Conservation (phyloP, 2,888 invertebrate species). For the Orthosia gothica region DNA sequence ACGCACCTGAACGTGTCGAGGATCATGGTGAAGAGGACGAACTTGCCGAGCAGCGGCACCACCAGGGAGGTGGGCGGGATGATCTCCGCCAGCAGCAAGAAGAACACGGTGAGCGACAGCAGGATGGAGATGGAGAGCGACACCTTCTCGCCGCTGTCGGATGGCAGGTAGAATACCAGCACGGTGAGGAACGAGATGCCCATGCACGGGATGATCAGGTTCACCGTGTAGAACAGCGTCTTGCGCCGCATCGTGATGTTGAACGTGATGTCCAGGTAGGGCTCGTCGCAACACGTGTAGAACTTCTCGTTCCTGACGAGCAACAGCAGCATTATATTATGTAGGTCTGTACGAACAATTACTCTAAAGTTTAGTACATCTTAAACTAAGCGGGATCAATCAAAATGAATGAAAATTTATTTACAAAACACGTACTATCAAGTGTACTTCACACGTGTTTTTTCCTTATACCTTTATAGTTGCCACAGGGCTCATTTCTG, state of each 20-base stretch:
- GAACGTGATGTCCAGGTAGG: slow-evolving; percentile 98
- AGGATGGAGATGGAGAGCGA: slow-evolving; percentile 99
- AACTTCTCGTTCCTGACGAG: slow-evolving; percentile 96
- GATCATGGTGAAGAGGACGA: slow-evolving; percentile 99
- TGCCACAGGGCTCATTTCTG: too few relatives aligned
- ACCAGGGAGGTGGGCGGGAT: slow-evolving; percentile 96
- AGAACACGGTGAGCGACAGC: slow-evolving; percentile 98
- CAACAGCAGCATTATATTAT: not conserved
- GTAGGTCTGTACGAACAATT: too few relatives aligned
- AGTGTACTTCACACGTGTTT: too few relatives aligned
- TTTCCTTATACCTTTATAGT: too few relatives aligned
- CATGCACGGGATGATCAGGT: slow-evolving; percentile 99
- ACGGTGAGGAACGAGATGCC: slow-evolving; percentile 99
- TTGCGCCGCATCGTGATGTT: slow-evolving; percentile 99
- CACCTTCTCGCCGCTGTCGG: slow-evolving; percentile 99
- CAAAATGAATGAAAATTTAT: not conserved
- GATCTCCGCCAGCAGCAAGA: slow-evolving; percentile 94
- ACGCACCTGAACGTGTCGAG: slow-evolving; percentile 97
- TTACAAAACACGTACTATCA: too few relatives aligned
- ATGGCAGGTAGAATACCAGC: slow-evolving; percentile 99
- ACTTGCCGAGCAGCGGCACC: slow-evolving; percentile 98
- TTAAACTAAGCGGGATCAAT: not conserved
- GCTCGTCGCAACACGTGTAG: slow-evolving; percentile 99
- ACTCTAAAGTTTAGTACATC: too few relatives aligned
- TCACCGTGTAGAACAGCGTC: slow-evolving; percentile 99